Percentiles rank a stretch among this genome's conserved stretches.
Conservation (phyloP, 2,113 vertebrate genomes). For the Sapajus apella region DNA sequence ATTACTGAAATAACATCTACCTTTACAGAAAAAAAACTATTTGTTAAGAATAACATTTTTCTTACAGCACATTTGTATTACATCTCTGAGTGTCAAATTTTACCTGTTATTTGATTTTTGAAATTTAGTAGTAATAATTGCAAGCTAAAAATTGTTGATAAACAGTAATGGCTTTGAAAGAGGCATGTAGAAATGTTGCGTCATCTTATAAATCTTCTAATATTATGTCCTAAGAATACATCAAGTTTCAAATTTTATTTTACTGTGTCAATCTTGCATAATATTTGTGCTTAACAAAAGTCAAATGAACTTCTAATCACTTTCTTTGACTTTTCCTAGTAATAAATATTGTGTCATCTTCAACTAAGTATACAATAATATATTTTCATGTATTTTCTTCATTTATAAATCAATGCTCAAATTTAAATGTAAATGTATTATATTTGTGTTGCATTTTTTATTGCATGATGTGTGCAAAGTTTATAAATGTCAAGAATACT, state of each 20-base stretch:
- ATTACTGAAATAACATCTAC: not conserved
- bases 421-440: not conserved
- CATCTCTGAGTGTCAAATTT: not conserved
- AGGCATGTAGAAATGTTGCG: not conserved
- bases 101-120: not conserved
- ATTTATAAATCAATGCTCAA: not conserved
- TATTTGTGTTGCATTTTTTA: not conserved
- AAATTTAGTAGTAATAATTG: not conserved
- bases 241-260: not conserved
- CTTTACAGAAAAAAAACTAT: not conserved
- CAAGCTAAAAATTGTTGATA: not conserved
- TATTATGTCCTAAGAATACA: not conserved
- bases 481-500: not conserved
- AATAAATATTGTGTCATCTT: not conserved
- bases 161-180: not conserved
- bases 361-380: not conserved
- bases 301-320: not conserved
- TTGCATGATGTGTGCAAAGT: not conserved
- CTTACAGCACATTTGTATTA: not conserved
- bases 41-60: constrained; percentile 12
- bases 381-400: not conserved
- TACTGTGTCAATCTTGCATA: not conserved
- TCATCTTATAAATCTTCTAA: not conserved
- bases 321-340: not conserved
- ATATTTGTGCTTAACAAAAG: not conserved